A percentile compares a stretch with the other conserved stretches of the same genome.
phyloP scores from a whole-genome alignment of 2,113 vertebrate genomes.

The Psammodynastes pulverulentus region DNA sequence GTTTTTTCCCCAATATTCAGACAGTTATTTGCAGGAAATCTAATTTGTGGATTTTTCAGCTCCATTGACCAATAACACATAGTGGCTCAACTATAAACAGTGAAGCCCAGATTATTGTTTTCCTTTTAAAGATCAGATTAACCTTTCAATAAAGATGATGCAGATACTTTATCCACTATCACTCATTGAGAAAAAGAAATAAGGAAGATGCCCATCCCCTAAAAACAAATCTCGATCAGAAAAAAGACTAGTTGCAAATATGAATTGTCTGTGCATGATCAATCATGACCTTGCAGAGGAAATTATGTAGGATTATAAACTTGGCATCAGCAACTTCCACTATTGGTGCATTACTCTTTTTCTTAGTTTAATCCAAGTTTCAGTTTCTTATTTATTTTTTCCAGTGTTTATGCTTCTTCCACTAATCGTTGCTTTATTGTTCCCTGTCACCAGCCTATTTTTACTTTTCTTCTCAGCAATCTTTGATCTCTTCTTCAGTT shows the following conservation, averaged over 20 bases:
- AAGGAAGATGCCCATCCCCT: neutral
- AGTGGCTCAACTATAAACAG: neutral
- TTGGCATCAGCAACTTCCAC: neutral
- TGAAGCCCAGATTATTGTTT: neutral
- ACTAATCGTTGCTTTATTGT: neutral
- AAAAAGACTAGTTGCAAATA: neutral
- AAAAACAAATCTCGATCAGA: neutral
- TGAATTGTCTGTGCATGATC: neutral
- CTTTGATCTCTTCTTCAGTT: neutral
- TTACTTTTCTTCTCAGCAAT: neutral
- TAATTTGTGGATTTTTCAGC: slow-evolving; percentile 6
- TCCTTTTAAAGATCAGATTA: neutral
- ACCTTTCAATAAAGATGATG: neutral
- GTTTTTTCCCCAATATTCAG: neutral
- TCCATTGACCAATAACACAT: neutral
- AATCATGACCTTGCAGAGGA: neutral
- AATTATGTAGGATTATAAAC: neutral
- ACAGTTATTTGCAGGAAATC: neutral
- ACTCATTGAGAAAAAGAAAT: neutral
- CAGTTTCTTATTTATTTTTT: neutral
- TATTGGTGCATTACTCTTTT: neutral
- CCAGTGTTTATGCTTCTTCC: neutral
- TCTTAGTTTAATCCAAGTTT: neutral
- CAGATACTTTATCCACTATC: accelerated
- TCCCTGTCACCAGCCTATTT: neutral